phyloP scores from a whole-genome alignment of 2,888 invertebrate species.

The Hemicrepidius hirtus region DNA sequence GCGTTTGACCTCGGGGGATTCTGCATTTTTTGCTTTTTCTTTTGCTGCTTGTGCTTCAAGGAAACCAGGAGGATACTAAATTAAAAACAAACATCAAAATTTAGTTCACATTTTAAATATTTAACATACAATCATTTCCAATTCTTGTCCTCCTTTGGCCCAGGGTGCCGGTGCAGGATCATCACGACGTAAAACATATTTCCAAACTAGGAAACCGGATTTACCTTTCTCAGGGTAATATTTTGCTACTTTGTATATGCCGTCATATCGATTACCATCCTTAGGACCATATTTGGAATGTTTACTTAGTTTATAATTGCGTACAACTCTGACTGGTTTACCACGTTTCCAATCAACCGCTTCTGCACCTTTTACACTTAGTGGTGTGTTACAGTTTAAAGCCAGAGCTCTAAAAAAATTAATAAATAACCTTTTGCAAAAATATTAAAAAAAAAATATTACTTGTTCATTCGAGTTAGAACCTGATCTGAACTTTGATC shows the following conservation, averaged over 20 bases:
- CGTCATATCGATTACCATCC: slow-evolving; percentile 87
- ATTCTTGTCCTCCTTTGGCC: slow-evolving; percentile 81
- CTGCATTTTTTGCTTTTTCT: slow-evolving; percentile 69
- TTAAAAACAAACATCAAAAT: slow-evolving; percentile 36
- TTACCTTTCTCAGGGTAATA: slow-evolving; percentile 87
- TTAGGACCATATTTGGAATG: slow-evolving; percentile 87
- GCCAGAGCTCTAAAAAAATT: slow-evolving; percentile 83
- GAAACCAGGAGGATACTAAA: slow-evolving; percentile 83
- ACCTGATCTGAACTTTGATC: slow-evolving; percentile 87
- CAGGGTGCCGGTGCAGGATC: slow-evolving; percentile 88
- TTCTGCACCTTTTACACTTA: slow-evolving; percentile 80
- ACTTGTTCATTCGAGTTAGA: slow-evolving; percentile 85
- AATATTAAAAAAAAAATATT: no score
- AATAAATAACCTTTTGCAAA: no score
- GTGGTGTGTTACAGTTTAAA: slow-evolving; percentile 82
- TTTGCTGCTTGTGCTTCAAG: slow-evolving; percentile 78
- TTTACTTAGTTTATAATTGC: slow-evolving; percentile 83
- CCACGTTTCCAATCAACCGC: slow-evolving; percentile 83
- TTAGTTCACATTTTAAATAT: no score
- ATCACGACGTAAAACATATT: slow-evolving; percentile 84
- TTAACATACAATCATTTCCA: slow-evolving; percentile 72
- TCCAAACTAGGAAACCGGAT: slow-evolving; percentile 88
- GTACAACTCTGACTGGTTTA: slow-evolving; percentile 85
- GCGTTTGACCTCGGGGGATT: slow-evolving; percentile 56
- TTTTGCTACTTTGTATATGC: slow-evolving; percentile 90